Evolutionary conservation across 2,888 invertebrate genomes (phyloP).

Genomic region (Drosophila diplacantha): DNA sequence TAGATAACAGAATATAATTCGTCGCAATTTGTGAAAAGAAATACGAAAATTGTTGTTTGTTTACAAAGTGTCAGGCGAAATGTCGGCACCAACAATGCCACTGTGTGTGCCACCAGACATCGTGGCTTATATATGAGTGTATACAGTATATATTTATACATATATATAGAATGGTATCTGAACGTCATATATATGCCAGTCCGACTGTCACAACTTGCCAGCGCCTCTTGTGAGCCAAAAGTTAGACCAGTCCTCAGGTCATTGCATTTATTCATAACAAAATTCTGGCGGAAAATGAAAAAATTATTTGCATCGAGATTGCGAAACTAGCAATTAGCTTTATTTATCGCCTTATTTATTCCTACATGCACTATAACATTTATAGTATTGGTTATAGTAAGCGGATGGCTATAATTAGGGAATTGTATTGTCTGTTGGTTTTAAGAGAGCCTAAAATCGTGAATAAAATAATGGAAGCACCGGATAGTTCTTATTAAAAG

Average conservation of each 20-base stretch:
- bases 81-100: constrained; percentile 30
- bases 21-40: constrained; percentile 54
- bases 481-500: constrained; percentile 1
- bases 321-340: constrained; percentile 21
- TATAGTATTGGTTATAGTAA: constrained; percentile 17
- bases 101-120: constrained; percentile 16
- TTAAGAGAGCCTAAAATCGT: background rate
- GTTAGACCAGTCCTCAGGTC: constrained; percentile 18
- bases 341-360: constrained; percentile 1
- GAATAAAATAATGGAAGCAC: constrained; percentile 7
- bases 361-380: background rate
- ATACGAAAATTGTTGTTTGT: constrained; percentile 43
- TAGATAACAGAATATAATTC: constrained; percentile 49
- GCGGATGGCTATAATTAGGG: constrained; percentile 22
- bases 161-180: constrained; percentile 13
- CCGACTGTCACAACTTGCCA: constrained; percentile 7
- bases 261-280: constrained; percentile 20
- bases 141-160: constrained; percentile 4
- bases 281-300: constrained; percentile 6
- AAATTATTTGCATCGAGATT: constrained; percentile 18
- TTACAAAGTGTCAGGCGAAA: constrained; percentile 47
- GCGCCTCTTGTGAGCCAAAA: constrained; percentile 16
- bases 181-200: constrained; percentile 19
- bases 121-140: constrained; percentile 16
- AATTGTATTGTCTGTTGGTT: constrained; percentile 7